Evolutionary conservation across 2,797 vertebrate genomes (phyloP), one percentile per base, ranked within the genome.

Genomic region (Selene dorsalis): DNA sequence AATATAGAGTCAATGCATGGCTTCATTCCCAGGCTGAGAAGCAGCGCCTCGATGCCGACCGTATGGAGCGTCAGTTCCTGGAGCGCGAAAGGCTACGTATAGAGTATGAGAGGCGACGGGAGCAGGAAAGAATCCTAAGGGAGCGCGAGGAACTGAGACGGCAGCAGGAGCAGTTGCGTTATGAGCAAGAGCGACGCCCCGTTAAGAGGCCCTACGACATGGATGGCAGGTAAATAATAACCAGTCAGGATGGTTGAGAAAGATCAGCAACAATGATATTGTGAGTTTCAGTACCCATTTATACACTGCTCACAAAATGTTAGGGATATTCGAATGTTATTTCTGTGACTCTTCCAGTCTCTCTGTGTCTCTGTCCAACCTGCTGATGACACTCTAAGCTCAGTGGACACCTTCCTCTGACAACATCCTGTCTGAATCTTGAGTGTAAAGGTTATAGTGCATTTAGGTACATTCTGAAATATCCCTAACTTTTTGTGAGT

Each of bases 141-240:
- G 97, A 98, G 92, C 94, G 97, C 0, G 98, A 99, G 0, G 97
- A 98, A 89, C 94, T 99, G 79, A 94, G 97, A 0, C 93, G 97
- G 0, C 97, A 98, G 91, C 97, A 98, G 80, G 97, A 99, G 14
- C 96, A 98, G 88, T 88, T 99, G 10, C 96, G 97, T 69, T 98
- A 94, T 0, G 97, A 98, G 16, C 97, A 98, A 80, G 97, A 97
- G 0, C 93, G 97, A 0, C 92, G 97, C 0, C 91, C 96, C 0
- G 1, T 97, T 1, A 96, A 98, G 80, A 94, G 98, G 79, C 97
- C 96, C 1, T 98, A 96, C 0, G 96, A 97, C 73, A 81, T 96
- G 65, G 96, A 98, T 0, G 79, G 92, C 87, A 95, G 98, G 97
- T 98, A 86, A 24, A 6, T 26, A 9, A n/a, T 7, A 30, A 30